Evolutionary conservation across 2,888 invertebrate species (phyloP).

Genomic region (Schizotus pectinicornis): DNA sequence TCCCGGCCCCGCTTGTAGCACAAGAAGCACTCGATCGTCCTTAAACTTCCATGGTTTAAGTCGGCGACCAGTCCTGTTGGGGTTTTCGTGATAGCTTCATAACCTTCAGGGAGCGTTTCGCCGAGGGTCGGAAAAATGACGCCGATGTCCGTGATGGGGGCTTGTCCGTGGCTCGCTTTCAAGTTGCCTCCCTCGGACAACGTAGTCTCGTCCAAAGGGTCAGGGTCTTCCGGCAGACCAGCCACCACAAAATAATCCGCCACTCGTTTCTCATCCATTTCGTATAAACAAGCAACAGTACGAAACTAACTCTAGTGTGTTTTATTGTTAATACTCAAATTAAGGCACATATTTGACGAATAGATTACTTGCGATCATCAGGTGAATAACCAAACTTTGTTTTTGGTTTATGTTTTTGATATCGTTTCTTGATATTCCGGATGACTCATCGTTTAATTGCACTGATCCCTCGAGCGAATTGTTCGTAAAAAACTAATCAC

Average conservation of each 20-base stretch:
- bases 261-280: constrained; percentile 85
- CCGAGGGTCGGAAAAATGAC: constrained; percentile 88
- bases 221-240: constrained; percentile 85
- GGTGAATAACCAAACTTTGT: constrained; percentile 6
- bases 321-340: constrained; percentile 25
- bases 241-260: constrained; percentile 99
- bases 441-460: constrained; percentile 36
- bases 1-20: constrained; percentile 92
- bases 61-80: constrained; percentile 91
- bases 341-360: constrained; percentile 34
- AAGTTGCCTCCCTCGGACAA: constrained; percentile 81
- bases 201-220: constrained; percentile 74
- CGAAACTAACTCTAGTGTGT: constrained; percentile 14
- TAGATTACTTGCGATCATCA: constrained; percentile 7
- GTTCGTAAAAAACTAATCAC: constrained; percentile 11
- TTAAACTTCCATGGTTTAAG: constrained; percentile 95
- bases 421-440: constrained; percentile 24
- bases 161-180: constrained; percentile 80
- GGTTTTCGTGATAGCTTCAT: constrained; percentile 73
- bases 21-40: constrained; percentile 91
- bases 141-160: constrained; percentile 96
- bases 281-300: constrained; percentile 16
- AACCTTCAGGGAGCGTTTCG: constrained; percentile 83
- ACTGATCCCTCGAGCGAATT: constrained; percentile 6
- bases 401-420: constrained; percentile 22